These are phyloP conservation scores for Drosophila elegans DNA, from an alignment of 1,140 invertebrate genomes.

Conservation along the genomic window DNA sequence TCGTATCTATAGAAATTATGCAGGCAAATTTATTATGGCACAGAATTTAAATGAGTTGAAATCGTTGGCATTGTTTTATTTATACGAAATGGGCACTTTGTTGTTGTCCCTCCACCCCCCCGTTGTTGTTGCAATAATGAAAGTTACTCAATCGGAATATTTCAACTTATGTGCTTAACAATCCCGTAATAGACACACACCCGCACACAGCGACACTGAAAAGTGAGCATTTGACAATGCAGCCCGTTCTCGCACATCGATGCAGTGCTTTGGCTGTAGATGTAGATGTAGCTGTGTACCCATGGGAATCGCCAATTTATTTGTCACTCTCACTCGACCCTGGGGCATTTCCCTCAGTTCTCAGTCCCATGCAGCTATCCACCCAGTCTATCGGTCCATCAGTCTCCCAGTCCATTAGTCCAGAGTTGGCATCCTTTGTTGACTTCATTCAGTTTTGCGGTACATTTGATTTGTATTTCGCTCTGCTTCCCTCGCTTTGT, in stretches of 20 bases:
- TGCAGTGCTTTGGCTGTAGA: slow-evolving; percentile 8
- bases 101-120: slow-evolving; percentile 27
- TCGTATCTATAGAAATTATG: slow-evolving; percentile 76
- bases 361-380: not conserved
- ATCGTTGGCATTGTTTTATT: slow-evolving; percentile 81
- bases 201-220: slow-evolving; percentile 60
- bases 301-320: slow-evolving; percentile 82
- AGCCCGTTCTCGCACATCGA: slow-evolving; percentile 16
- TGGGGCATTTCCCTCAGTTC: slow-evolving; percentile 10
- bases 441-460: slow-evolving; percentile 82
- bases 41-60: slow-evolving; percentile 82
- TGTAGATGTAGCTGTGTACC: slow-evolving; percentile 33
- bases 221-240: slow-evolving; percentile 79
- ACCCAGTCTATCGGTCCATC: slow-evolving; percentile 12
- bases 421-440: slow-evolving; percentile 68
- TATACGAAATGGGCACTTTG: slow-evolving; percentile 75
- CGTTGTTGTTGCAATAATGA: slow-evolving; percentile 71
- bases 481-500: slow-evolving; percentile 54
- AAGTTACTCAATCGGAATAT: slow-evolving; percentile 83
- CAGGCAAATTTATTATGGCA: slow-evolving; percentile 78
- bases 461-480: slow-evolving; percentile 81
- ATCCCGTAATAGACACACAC: slow-evolving; percentile 34
- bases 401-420: slow-evolving; percentile 57
- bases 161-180: slow-evolving; percentile 82
- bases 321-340: slow-evolving; percentile 66